Conservation (phyloP, 2,113 vertebrate genomes). For the Ceyx margarethae region DNA sequence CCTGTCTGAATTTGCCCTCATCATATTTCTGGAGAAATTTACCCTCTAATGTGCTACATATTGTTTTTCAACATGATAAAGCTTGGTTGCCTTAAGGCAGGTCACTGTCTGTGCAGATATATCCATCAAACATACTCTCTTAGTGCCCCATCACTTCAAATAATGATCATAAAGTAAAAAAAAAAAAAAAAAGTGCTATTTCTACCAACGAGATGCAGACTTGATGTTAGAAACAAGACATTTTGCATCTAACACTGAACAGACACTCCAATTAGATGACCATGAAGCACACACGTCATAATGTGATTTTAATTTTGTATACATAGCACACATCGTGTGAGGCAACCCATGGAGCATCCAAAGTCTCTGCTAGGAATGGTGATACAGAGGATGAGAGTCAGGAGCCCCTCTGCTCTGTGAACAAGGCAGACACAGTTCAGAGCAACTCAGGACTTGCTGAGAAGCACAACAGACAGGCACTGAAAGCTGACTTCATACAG, state of each 20-base stretch:
- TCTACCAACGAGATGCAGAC: neutral
- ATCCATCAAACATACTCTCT: neutral
- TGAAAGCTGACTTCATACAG: neutral
- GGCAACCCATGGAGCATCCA: neutral
- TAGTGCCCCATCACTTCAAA: neutral
- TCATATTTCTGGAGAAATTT: neutral
- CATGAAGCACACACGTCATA: neutral
- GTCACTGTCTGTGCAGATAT: neutral
- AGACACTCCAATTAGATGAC: neutral
- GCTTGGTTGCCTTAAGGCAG: neutral
- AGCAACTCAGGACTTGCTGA: neutral
- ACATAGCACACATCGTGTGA: neutral
- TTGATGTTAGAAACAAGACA: neutral
- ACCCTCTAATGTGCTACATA: neutral
- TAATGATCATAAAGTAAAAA: neutral
- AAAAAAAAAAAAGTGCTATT: neutral
- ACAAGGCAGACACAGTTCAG: neutral
- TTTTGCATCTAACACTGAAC: neutral
- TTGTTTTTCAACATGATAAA: neutral
- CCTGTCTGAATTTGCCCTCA: neutral
- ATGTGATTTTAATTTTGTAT: neutral
- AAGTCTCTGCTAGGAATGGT: neutral
- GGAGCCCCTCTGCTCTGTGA: neutral
- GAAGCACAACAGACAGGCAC: neutral
- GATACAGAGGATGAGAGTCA: neutral